A percentile compares a stretch with the other conserved stretches of the same genome.
These are phyloP conservation scores for Leistus spinibarbis DNA, from an alignment of 2,888 invertebrate species.

Conservation along the genomic window DNA sequence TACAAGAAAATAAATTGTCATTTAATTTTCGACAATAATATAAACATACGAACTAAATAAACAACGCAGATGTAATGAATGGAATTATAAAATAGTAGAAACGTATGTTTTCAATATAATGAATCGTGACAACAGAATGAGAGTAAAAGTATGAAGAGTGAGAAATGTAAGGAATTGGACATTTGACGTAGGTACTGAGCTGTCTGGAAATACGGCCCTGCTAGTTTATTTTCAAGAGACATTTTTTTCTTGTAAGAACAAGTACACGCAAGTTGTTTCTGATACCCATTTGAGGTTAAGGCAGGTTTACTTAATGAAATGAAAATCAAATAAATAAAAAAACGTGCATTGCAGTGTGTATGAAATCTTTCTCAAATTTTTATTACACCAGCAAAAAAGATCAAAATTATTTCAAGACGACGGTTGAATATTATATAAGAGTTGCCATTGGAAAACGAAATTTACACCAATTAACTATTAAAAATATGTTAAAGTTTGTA, in stretches of 20 bases:
- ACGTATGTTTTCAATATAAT: neutral
- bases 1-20: neutral
- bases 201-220: constrained; percentile 18
- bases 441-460: neutral
- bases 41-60: neutral
- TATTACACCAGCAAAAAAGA: neutral
- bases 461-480: neutral
- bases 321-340: constrained; percentile 31
- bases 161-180: neutral
- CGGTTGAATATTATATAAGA: constrained; percentile 2
- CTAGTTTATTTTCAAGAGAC: constrained; percentile 32
- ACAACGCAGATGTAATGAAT: no score
- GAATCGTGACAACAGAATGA: neutral
- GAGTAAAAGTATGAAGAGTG: neutral
- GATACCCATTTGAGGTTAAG: constrained; percentile 35
- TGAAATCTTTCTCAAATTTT: neutral
- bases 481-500: neutral
- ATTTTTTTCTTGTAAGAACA: constrained; percentile 36
- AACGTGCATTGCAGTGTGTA: constrained; percentile 20
- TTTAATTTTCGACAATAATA: neutral
- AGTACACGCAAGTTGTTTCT: constrained; percentile 36
- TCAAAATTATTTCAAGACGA: neutral
- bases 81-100: no score
- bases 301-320: constrained; percentile 34
- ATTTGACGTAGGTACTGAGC: neutral